Evolutionary conservation across 2,797 vertebrate genomes (phyloP).

Genomic region (Aotus griseimembra): DNA sequence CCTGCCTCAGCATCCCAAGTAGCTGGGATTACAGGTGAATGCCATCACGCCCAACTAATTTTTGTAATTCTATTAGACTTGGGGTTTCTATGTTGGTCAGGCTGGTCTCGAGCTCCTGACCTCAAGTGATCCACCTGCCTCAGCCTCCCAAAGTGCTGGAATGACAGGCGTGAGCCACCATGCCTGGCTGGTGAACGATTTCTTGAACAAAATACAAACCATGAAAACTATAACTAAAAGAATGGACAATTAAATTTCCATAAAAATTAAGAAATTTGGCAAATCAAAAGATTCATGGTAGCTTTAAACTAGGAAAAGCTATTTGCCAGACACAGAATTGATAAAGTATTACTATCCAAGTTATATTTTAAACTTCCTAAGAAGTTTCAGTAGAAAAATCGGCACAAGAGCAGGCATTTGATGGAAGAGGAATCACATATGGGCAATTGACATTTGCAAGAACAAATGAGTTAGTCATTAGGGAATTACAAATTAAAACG

Average conservation of each 20-base stretch:
- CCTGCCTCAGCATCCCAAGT: too few relatives aligned
- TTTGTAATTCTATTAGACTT: too few relatives aligned
- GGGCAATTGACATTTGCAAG: background rate
- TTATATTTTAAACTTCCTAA: background rate
- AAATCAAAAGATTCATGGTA: background rate
- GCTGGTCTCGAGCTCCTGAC: too few relatives aligned
- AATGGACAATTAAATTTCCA: background rate
- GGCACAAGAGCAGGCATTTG: background rate
- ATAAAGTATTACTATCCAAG: background rate
- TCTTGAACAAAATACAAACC: conserved; percentile 30
- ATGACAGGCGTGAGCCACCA: too few relatives aligned
- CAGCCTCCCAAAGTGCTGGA: too few relatives aligned
- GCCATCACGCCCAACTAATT: too few relatives aligned
- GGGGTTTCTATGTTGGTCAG: too few relatives aligned
- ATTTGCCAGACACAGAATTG: conserved; percentile 3
- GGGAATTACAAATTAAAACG: background rate
- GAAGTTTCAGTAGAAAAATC: background rate
- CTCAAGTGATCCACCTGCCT: too few relatives aligned
- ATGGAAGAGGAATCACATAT: background rate
- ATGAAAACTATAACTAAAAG: background rate
- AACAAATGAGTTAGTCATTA: background rate
- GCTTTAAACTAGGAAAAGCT: background rate
- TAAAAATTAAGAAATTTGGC: background rate
- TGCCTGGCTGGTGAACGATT: background rate
- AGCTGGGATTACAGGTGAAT: too few relatives aligned